Percentiles rank a stretch among this genome's conserved stretches.
Conservation (phyloP, 2,888 invertebrate genomes). For the Mimas tiliae region DNA sequence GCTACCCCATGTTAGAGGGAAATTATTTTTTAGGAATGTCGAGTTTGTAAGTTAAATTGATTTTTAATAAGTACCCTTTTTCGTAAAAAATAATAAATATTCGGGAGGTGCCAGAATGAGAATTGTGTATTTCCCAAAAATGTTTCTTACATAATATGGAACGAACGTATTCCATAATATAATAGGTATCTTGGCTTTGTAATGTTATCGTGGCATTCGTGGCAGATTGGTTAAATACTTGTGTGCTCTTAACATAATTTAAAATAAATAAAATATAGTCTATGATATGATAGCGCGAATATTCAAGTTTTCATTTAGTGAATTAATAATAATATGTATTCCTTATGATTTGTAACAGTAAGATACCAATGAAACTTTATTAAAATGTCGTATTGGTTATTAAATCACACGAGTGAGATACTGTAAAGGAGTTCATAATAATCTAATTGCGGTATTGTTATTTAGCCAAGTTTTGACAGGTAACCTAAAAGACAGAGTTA, state of each 20-base stretch:
- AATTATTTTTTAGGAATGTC: no score
- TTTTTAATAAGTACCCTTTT: no score
- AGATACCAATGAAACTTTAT: background rate
- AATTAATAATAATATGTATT: background rate
- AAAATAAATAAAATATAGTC: constrained; percentile 23
- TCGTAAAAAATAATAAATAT: no score
- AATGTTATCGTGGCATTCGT: no score
- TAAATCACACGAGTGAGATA: background rate
- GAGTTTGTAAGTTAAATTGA: no score
- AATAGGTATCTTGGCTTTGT: no score
- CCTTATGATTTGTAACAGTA: background rate
- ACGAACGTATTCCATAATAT: no score
- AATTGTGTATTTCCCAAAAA: no score
- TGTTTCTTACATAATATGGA: no score
- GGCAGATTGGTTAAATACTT: background rate
- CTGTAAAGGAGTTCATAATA: background rate
- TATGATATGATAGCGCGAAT: constrained; percentile 30
- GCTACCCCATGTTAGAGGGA: no score
- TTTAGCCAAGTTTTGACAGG: constrained; percentile 43
- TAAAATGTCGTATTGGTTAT: background rate
- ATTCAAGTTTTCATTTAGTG: constrained; percentile 26
- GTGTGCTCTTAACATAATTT: constrained; percentile 27
- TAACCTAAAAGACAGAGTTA: constrained; percentile 43
- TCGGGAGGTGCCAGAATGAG: no score
- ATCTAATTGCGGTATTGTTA: constrained; percentile 28